phyloP scores from a whole-genome alignment of 2,113 vertebrate genomes.

The Apus apus region DNA sequence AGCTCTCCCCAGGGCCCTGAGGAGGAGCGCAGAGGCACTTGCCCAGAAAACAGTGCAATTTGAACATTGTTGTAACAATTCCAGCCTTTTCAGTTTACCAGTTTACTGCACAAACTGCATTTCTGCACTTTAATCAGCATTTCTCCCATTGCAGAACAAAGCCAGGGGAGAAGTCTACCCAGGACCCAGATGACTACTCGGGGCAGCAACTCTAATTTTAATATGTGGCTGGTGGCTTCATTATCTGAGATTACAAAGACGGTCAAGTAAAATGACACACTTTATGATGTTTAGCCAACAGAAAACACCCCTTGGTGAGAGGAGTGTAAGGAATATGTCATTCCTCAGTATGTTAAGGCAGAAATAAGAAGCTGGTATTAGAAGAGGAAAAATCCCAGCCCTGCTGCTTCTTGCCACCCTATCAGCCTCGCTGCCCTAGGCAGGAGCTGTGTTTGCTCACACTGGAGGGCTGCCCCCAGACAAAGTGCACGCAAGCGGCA shows the following conservation, averaged over 20 bases:
- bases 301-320: slow-evolving; percentile 55
- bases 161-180: slow-evolving; percentile 36
- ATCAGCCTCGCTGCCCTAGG: slow-evolving; percentile 39
- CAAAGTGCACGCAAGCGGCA: background rate
- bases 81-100: background rate
- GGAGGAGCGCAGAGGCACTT: background rate
- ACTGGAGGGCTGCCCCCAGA: slow-evolving; percentile 57
- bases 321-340: slow-evolving; percentile 55
- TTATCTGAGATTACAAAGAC: slow-evolving; percentile 46
- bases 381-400: slow-evolving; percentile 49
- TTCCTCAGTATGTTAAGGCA: slow-evolving; percentile 7
- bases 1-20: background rate
- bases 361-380: slow-evolving; percentile 43
- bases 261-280: slow-evolving; percentile 29
- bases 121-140: slow-evolving; percentile 38
- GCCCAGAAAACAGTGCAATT: background rate
- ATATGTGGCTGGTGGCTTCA: slow-evolving; percentile 37
- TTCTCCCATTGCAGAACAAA: slow-evolving; percentile 36
- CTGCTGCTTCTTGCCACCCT: slow-evolving; percentile 53
- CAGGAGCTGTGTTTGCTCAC: slow-evolving; percentile 3
- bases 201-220: slow-evolving; percentile 55
- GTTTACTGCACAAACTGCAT: background rate
- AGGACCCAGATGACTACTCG: background rate
- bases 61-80: background rate
- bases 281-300: slow-evolving; percentile 57